Evolutionary conservation across 23 tunicate species (phyloP).

Genomic region (Styela plicata): DNA sequence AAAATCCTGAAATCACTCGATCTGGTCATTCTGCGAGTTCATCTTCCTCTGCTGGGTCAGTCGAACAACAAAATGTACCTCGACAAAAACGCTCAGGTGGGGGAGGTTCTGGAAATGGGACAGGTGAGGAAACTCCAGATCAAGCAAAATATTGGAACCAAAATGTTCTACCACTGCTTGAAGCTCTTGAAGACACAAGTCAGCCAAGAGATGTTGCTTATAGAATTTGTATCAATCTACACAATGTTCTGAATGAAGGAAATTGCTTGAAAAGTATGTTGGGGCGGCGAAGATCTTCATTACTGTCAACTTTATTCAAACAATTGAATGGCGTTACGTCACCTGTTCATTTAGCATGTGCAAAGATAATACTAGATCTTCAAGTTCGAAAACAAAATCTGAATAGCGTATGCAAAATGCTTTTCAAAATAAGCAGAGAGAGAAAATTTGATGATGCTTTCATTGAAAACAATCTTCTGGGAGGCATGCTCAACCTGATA

Average conservation of each 20-base stretch:
- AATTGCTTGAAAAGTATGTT: constrained; percentile 45
- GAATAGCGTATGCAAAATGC: constrained; percentile 73
- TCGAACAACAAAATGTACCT: not conserved
- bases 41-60: constrained; percentile 9
- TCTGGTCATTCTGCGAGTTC: not conserved
- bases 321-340: constrained; percentile 38
- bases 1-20: not conserved
- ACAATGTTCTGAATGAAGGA: constrained; percentile 34
- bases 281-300: constrained; percentile 61
- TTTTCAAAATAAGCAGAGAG: constrained; percentile 59
- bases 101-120: not conserved
- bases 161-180: constrained; percentile 54
- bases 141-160: constrained; percentile 84
- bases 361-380: constrained; percentile 56
- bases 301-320: constrained; percentile 54
- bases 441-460: constrained; percentile 46
- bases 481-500: constrained; percentile 15
- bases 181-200: constrained; percentile 46
- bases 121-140: constrained; percentile 52
- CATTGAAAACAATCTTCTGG: constrained; percentile 34
- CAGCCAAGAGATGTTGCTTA: constrained; percentile 12
- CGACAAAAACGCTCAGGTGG: not conserved
- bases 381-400: constrained; percentile 58
- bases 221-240: constrained; percentile 26
- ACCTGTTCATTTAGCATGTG: constrained; percentile 55